phyloP scores from a whole-genome alignment of 2,797 vertebrate species.

The Cryptoblepharus egeriae region DNA sequence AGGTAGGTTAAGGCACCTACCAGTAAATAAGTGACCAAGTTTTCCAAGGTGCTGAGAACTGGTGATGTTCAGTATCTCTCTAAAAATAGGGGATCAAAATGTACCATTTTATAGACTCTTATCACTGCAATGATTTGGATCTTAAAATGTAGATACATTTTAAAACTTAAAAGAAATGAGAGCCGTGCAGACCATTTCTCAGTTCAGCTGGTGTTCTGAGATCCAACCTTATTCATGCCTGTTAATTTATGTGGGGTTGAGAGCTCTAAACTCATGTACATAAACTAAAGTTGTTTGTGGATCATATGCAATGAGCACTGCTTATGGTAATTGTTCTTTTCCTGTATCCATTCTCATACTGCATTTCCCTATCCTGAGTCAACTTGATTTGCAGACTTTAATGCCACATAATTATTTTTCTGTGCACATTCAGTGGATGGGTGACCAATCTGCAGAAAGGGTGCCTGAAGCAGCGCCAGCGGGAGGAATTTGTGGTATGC shows the following conservation, averaged over 20 bases:
- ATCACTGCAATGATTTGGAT: not conserved
- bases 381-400: conserved; percentile 6
- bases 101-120: not conserved
- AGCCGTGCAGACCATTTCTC: not conserved
- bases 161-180: not conserved
- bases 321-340: not conserved
- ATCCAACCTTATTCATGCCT: not conserved
- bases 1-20: not conserved
- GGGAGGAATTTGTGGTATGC: not conserved
- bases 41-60: conserved; percentile 4
- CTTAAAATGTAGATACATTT: not conserved
- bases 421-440: not conserved
- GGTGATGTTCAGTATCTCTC: not conserved
- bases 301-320: not conserved
- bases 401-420: not conserved
- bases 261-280: not conserved
- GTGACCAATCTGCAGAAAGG: not conserved
- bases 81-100: conserved; percentile 8
- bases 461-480: not conserved
- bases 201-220: not conserved
- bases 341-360: not conserved
- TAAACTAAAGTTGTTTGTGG: not conserved
- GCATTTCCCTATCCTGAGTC: not conserved
- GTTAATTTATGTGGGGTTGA: not conserved
- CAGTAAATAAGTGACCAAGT: conserved; percentile 1